phyloP scores from a whole-genome alignment of 2,797 vertebrate genomes.

The Oreochromis grahami region DNA sequence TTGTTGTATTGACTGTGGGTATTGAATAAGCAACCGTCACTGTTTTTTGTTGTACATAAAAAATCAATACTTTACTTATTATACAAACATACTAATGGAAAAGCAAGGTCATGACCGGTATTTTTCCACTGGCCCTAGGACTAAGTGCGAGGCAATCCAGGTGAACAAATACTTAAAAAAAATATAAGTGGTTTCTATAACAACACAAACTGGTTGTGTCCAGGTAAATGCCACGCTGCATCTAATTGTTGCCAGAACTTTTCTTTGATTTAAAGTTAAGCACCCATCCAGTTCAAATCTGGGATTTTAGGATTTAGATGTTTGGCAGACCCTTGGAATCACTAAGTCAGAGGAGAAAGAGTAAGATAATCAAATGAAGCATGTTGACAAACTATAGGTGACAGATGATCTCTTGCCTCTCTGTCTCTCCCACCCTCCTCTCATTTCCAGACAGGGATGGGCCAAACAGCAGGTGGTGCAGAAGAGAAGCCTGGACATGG shows the following conservation, averaged over 20 bases:
- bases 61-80: neutral
- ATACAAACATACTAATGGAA: neutral
- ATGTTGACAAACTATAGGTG: constrained; percentile 20
- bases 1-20: neutral
- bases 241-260: constrained; percentile 12
- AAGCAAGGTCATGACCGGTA: neutral
- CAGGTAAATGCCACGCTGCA: neutral
- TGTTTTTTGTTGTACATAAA: neutral
- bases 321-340: neutral
- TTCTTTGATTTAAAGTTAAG: neutral
- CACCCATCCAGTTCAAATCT: neutral
- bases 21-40: neutral
- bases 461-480: constrained; percentile 78
- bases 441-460: constrained; percentile 58
- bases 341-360: neutral
- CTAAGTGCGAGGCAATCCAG: constrained; percentile 3
- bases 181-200: constrained; percentile 41
- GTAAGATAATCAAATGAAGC: constrained; percentile 15
- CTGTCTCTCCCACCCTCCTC: constrained; percentile 45
- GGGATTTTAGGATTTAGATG: neutral
- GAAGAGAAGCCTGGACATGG: constrained; percentile 60
- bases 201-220: constrained; percentile 1
- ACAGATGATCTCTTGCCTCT: constrained; percentile 40
- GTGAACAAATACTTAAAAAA: constrained; percentile 42
- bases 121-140: neutral